Conservation (phyloP, 2,113 vertebrate genomes). For the Galemys pyrenaicus region DNA sequence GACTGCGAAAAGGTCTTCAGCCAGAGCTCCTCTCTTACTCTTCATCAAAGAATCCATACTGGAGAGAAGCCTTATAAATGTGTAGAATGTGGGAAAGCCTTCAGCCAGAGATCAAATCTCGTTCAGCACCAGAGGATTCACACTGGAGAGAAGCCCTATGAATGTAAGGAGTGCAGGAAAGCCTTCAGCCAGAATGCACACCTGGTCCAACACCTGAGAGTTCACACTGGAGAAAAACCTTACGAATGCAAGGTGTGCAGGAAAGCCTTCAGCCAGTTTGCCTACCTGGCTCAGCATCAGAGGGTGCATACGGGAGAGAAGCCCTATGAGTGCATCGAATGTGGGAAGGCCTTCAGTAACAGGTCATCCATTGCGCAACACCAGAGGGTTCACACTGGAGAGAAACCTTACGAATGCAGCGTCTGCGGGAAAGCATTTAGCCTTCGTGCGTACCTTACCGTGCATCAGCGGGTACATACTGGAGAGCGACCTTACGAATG, state of each 20-base stretch:
- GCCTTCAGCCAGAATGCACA: constrained; percentile 79
- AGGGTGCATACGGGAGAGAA: constrained; percentile 82
- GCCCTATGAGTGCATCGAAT: constrained; percentile 75
- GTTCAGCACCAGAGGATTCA: constrained; percentile 81
- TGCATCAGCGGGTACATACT: constrained; percentile 76
- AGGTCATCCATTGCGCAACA: constrained; percentile 80
- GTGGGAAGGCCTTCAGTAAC: constrained; percentile 80
- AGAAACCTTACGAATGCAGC: constrained; percentile 78
- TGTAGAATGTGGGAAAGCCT: constrained; percentile 80
- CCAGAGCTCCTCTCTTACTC: constrained; percentile 78
- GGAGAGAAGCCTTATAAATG: constrained; percentile 82
- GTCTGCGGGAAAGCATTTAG: constrained; percentile 77
- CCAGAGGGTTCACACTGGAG: constrained; percentile 80
- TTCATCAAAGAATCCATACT: constrained; percentile 81
- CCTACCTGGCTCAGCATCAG: constrained; percentile 76
- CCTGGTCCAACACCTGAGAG: constrained; percentile 77
- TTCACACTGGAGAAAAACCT: constrained; percentile 82
- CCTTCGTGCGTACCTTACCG: constrained; percentile 75
- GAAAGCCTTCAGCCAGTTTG: constrained; percentile 80
- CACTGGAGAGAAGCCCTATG: constrained; percentile 82
- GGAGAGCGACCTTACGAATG: constrained; percentile 75
- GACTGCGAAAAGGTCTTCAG: constrained; percentile 81
- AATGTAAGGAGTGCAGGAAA: constrained; percentile 77
- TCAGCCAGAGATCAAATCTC: constrained; percentile 82
- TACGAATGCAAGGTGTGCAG: constrained; percentile 79